phyloP scores from a whole-genome alignment of 2,113 vertebrate species.

The Hyperopisus bebe region DNA sequence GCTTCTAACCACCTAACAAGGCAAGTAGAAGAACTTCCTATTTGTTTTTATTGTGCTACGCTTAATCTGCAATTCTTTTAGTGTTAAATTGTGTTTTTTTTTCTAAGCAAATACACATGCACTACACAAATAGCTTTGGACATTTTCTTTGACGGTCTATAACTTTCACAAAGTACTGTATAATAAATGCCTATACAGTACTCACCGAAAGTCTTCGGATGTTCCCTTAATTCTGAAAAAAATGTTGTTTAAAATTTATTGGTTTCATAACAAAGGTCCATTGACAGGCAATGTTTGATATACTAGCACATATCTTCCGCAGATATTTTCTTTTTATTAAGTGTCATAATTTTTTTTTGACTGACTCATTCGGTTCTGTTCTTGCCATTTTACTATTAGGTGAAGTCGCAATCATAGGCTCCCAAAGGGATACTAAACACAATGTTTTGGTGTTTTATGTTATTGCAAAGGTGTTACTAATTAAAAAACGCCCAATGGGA shows the following conservation, averaged over 20 bases:
- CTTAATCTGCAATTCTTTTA: background rate
- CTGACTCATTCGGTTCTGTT: background rate
- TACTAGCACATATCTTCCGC: background rate
- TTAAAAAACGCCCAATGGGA: background rate
- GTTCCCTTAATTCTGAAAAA: background rate
- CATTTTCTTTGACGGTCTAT: background rate
- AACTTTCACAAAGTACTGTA: background rate
- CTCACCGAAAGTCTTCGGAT: too few species aligned
- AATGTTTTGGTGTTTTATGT: background rate
- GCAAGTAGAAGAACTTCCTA: background rate
- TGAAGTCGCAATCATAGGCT: background rate
- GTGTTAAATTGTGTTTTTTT: background rate
- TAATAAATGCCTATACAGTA: background rate
- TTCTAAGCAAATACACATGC: background rate
- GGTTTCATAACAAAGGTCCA: background rate
- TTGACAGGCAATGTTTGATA: background rate
- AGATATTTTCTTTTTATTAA: background rate
- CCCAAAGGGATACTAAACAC: background rate
- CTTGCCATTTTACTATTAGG: background rate
- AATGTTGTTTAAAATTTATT: background rate
- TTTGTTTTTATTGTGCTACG: background rate
- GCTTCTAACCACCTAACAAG: background rate
- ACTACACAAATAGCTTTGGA: background rate
- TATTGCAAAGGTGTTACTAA: background rate
- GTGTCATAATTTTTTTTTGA: background rate